Percentiles rank a stretch among this genome's conserved stretches.
phyloP scores from a whole-genome alignment of 2,113 vertebrate genomes.

The Baryphthengus martii region DNA sequence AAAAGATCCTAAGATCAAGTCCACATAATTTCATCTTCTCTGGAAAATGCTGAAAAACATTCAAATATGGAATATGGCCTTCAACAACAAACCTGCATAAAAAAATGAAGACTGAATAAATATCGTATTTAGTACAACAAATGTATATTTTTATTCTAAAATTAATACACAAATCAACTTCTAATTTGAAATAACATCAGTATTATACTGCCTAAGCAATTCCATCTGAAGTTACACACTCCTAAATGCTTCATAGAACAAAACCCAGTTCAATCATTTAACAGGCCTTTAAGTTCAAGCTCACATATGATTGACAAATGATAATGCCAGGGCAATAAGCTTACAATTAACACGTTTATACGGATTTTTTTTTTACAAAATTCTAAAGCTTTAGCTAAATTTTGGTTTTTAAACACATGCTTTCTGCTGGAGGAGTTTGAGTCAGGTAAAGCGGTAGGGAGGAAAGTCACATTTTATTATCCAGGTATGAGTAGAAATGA shows the following conservation, averaged over 20 bases:
- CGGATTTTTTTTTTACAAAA: not conserved
- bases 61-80: slow-evolving; percentile 76
- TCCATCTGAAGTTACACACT: not conserved
- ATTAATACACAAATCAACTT: not conserved
- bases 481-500: not conserved
- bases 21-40: slow-evolving; percentile 77
- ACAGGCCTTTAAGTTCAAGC: not conserved
- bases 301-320: not conserved
- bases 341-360: not conserved
- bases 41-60: slow-evolving; percentile 74
- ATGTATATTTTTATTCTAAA: not conserved
- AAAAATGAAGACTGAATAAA: not conserved
- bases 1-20: slow-evolving; percentile 75
- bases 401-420: not conserved
- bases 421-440: not conserved
- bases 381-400: not conserved
- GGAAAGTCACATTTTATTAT: not conserved
- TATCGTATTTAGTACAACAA: not conserved
- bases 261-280: not conserved
- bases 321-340: not conserved
- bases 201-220: not conserved
- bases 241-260: not conserved
- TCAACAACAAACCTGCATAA: slow-evolving; percentile 74
- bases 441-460: not conserved
- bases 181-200: not conserved